Conservation (phyloP, 2,888 invertebrate species). For the Digitonthophagus gazella region DNA sequence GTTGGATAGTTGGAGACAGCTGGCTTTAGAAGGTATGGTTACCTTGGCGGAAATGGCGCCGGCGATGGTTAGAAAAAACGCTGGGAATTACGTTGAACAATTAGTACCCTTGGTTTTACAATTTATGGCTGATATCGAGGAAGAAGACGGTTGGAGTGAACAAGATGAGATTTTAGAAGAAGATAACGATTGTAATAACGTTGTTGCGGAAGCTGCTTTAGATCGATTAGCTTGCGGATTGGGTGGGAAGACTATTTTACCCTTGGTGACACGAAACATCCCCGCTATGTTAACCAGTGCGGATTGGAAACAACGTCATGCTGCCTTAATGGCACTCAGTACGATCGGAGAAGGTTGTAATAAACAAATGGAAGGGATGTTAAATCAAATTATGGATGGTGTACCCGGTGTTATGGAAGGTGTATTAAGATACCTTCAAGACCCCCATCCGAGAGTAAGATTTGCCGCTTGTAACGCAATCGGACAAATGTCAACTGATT, state of each 20-base stretch:
- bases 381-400: slow-evolving; percentile 90
- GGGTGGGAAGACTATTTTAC: slow-evolving; percentile 83
- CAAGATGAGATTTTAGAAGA: slow-evolving; percentile 88
- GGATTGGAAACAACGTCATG: slow-evolving; percentile 89
- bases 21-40: slow-evolving; percentile 81
- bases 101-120: slow-evolving; percentile 83
- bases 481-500: slow-evolving; percentile 98
- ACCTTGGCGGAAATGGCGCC: slow-evolving; percentile 91
- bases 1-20: slow-evolving; percentile 82
- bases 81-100: slow-evolving; percentile 76
- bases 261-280: slow-evolving; percentile 77
- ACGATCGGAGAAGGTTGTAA: slow-evolving; percentile 98
- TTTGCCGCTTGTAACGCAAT: slow-evolving; percentile 99
- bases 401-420: slow-evolving; percentile 57
- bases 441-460: slow-evolving; percentile 84
- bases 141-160: slow-evolving; percentile 85
- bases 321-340: slow-evolving; percentile 97
- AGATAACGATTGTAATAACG: slow-evolving; percentile 91
- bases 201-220: slow-evolving; percentile 93
- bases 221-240: slow-evolving; percentile 97
- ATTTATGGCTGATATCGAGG: slow-evolving; percentile 94
- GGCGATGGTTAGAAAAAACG: slow-evolving; percentile 93
- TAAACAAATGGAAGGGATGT: slow-evolving; percentile 94
- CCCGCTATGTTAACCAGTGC: slow-evolving; percentile 82
- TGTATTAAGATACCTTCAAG: slow-evolving; percentile 46